Evolutionary conservation across 2,888 invertebrate genomes (phyloP).

Genomic region (Hirtodrosophila alboralis): DNA sequence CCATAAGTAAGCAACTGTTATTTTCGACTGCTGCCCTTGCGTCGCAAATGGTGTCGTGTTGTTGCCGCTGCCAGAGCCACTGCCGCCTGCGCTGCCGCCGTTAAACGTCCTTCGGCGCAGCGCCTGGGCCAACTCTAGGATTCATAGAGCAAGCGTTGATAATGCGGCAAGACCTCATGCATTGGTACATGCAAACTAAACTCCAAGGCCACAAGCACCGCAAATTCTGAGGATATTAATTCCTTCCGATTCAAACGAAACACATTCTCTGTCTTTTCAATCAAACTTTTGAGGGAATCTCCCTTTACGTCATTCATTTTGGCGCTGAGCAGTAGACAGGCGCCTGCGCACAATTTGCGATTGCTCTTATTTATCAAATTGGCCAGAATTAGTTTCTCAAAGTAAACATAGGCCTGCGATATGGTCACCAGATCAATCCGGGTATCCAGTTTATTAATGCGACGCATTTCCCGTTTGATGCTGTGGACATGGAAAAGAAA

Average conservation of each 20-base stretch:
- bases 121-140: conserved; percentile 88
- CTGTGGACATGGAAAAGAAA: conserved; percentile 85
- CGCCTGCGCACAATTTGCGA: conserved; percentile 97
- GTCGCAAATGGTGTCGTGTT: conserved; percentile 69
- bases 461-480: conserved; percentile 97
- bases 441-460: conserved; percentile 93
- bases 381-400: conserved; percentile 96
- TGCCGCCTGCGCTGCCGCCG: conserved; percentile 76
- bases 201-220: conserved; percentile 96
- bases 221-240: conserved; percentile 95
- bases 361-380: conserved; percentile 97
- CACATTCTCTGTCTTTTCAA: conserved; percentile 96
- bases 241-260: conserved; percentile 96
- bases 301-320: conserved; percentile 99
- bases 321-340: conserved; percentile 95
- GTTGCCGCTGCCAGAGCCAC: conserved; percentile 58
- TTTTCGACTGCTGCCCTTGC: conserved; percentile 77
- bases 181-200: conserved; percentile 96
- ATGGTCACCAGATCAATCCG: conserved; percentile 95
- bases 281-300: conserved; percentile 91
- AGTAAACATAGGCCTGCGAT: conserved; percentile 99
- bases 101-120: conserved; percentile 77
- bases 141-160: conserved; percentile 96
- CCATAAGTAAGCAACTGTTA: conserved; percentile 46
- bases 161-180: conserved; percentile 96